Conservation (phyloP, 2,888 invertebrate genomes). For the Reticulitermes lucifugus region DNA sequence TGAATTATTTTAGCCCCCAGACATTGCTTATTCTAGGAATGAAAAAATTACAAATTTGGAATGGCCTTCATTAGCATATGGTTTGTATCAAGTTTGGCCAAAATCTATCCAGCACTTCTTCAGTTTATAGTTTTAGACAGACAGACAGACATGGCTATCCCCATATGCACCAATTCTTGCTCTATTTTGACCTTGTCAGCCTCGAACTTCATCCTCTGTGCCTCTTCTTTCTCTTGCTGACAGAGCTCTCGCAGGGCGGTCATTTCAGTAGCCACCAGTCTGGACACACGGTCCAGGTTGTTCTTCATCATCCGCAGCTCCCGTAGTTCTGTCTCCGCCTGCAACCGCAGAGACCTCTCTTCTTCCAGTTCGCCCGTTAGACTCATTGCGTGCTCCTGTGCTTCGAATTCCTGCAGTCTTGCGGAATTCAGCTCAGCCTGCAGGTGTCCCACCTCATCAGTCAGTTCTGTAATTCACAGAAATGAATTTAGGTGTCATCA, state of each 20-base stretch:
- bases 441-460: conserved; percentile 72
- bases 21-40: too few relatives aligned
- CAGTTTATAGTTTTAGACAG: too few relatives aligned
- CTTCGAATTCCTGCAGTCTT: conserved; percentile 77
- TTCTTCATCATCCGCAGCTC: conserved; percentile 65
- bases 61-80: too few relatives aligned
- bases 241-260: conserved; percentile 71
- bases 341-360: conserved; percentile 59
- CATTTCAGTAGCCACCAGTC: conserved; percentile 75
- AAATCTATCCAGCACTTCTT: too few relatives aligned
- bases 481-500: too few relatives aligned
- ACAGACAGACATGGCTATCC: too few relatives aligned
- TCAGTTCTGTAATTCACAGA: conserved; percentile 60
- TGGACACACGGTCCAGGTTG: conserved; percentile 74
- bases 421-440: conserved; percentile 75
- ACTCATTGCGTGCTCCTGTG: conserved; percentile 73
- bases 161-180: too few relatives aligned
- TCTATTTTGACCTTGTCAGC: conserved; percentile 60
- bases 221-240: conserved; percentile 72
- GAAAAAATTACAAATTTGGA: too few relatives aligned
- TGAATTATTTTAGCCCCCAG: too few relatives aligned
- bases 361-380: conserved; percentile 67
- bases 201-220: conserved; percentile 62
- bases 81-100: too few relatives aligned
- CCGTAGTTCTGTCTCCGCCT: conserved; percentile 58